These are phyloP conservation scores for Amphiprion ocellaris DNA, from an alignment of 2,113 vertebrate species.

Conservation along the genomic window DNA sequence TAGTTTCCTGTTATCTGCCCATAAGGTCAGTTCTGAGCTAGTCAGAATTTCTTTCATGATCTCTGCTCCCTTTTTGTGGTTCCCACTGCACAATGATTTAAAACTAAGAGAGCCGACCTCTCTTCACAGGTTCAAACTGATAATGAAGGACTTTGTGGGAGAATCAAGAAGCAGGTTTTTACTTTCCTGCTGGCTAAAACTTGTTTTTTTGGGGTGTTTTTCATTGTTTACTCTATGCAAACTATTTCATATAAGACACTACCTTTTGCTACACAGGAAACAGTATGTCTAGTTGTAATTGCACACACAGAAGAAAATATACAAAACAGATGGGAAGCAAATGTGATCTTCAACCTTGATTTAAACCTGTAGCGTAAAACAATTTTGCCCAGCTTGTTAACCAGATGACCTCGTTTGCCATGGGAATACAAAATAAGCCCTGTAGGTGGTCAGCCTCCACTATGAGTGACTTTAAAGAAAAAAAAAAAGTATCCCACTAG, in stretches of 20 bases:
- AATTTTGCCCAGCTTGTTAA: slow-evolving; percentile 2
- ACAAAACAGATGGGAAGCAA: background rate
- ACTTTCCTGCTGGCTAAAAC: background rate
- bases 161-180: background rate
- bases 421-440: background rate
- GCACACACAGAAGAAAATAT: background rate
- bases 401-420: background rate
- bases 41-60: slow-evolving; percentile 13
- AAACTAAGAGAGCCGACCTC: slow-evolving; percentile 7
- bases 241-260: background rate
- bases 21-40: slow-evolving; percentile 26
- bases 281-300: background rate
- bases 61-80: too few species aligned
- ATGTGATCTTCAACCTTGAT: background rate
- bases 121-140: slow-evolving; percentile 10
- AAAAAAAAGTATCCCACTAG: background rate
- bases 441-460: slow-evolving; percentile 10
- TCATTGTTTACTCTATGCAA: background rate
- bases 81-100: slow-evolving; percentile 25
- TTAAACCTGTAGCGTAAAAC: slow-evolving; percentile 3
- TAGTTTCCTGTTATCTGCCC: slow-evolving; percentile 15
- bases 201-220: background rate
- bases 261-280: background rate
- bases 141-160: slow-evolving; percentile 8
- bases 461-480: background rate